Percentiles rank a stretch among this genome's conserved stretches.
Evolutionary conservation across 2,888 invertebrate genomes (phyloP).

Genomic region (Drosophila fulvimacula): DNA sequence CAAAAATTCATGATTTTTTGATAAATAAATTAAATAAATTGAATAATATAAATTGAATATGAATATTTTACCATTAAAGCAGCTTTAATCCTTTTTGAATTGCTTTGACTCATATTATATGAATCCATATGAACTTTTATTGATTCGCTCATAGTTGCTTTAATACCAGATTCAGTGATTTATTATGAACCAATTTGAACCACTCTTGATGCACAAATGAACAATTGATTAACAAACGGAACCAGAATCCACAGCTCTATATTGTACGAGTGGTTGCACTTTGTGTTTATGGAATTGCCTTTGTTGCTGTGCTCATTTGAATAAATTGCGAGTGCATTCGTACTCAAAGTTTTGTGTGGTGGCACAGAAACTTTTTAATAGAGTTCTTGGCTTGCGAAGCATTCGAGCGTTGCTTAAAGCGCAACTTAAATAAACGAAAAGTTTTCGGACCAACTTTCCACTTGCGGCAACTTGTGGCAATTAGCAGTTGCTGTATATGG

Average conservation of each 20-base stretch:
- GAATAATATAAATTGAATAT: background rate
- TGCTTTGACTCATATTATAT: background rate
- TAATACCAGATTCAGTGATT: background rate
- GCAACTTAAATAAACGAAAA: conserved; percentile 52
- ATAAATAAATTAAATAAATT: too few species aligned
- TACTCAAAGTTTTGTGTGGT: conserved; percentile 21
- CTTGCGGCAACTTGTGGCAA: conserved; percentile 52
- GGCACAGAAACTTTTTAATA: conserved; percentile 62
- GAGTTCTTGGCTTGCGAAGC: conserved; percentile 46
- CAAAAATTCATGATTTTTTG: background rate
- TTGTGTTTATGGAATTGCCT: conserved; percentile 51
- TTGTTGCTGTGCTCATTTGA: conserved; percentile 57
- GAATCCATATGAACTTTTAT: background rate
- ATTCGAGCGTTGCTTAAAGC: conserved; percentile 50
- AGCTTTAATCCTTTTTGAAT: background rate
- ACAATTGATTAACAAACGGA: background rate
- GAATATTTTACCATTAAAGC: background rate
- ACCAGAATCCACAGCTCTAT: background rate
- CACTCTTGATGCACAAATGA: background rate
- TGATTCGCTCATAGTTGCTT: too few species aligned
- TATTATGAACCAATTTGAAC: background rate
- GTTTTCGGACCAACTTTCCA: conserved; percentile 9
- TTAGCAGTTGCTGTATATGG: conserved; percentile 37
- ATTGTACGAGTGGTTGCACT: conserved; percentile 19
- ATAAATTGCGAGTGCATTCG: conserved; percentile 26